These are phyloP conservation scores for Nudaria mundana DNA, from an alignment of 2,888 invertebrate genomes.

Conservation along the genomic window DNA sequence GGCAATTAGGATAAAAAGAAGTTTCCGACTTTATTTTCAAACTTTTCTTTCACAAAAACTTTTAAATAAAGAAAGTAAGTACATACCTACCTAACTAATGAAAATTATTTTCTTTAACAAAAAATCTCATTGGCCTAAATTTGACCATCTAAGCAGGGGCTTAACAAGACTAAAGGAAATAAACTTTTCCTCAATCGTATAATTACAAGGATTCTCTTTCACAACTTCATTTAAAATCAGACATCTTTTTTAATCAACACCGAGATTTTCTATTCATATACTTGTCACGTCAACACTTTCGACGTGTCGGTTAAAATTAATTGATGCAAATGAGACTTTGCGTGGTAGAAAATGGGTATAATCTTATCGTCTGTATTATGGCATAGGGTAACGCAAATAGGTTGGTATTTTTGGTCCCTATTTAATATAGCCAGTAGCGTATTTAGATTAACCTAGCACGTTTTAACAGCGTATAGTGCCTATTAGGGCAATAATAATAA, in stretches of 20 bases:
- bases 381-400: slow-evolving; percentile 45
- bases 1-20: no score
- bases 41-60: no score
- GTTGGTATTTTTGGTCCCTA: slow-evolving; percentile 47
- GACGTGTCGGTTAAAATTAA: slow-evolving; percentile 58
- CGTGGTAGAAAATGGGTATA: slow-evolving; percentile 60
- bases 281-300: slow-evolving; percentile 57
- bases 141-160: neutral
- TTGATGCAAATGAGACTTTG: slow-evolving; percentile 59
- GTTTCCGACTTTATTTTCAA: no score
- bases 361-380: slow-evolving; percentile 63
- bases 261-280: slow-evolving; percentile 44
- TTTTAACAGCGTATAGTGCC: no score
- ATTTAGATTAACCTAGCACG: no score
- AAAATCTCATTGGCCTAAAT: neutral
- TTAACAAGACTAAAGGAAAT: neutral
- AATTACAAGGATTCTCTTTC: slow-evolving; percentile 13
- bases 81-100: no score
- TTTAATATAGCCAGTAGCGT: slow-evolving; percentile 44
- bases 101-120: no score
- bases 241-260: slow-evolving; percentile 24
- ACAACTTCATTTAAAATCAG: slow-evolving; percentile 23
- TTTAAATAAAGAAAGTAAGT: no score
- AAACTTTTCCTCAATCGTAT: slow-evolving; percentile 13
- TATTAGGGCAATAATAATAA: no score